These are phyloP conservation scores for Drosophila recens DNA, from an alignment of 2,888 invertebrate genomes.

Conservation along the genomic window DNA sequence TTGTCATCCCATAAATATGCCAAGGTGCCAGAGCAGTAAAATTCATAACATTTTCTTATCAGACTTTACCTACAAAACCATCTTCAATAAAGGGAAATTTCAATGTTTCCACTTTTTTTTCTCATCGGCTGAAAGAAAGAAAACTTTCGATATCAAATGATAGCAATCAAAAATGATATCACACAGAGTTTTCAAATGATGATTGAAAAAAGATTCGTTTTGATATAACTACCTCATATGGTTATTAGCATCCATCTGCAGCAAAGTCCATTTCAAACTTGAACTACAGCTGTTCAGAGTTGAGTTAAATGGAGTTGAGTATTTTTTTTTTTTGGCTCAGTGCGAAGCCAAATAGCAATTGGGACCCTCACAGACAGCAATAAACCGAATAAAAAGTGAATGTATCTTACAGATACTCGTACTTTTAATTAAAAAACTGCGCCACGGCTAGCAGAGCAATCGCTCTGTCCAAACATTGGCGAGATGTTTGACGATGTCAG, in stretches of 20 bases:
- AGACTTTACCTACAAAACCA: background rate
- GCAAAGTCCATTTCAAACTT: constrained; percentile 26
- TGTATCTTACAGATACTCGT: constrained; percentile 68
- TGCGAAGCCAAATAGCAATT: constrained; percentile 22
- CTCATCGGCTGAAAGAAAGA: background rate
- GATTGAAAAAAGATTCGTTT: constrained; percentile 17
- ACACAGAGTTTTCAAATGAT: constrained; percentile 19
- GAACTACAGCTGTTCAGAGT: constrained; percentile 22
- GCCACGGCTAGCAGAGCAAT: constrained; percentile 50
- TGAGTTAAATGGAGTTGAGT: too few species aligned
- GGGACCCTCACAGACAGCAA: constrained; percentile 28
- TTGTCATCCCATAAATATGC: background rate
- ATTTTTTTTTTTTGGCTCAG: constrained; percentile 18
- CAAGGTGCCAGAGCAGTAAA: background rate
- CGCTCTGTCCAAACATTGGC: constrained; percentile 69
- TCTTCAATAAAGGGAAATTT: background rate
- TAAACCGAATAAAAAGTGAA: constrained; percentile 66
- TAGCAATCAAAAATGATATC: constrained; percentile 27
- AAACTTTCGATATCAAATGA: constrained; percentile 13
- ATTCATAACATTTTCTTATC: background rate
- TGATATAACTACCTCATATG: constrained; percentile 24
- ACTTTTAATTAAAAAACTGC: constrained; percentile 59
- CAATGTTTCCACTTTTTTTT: background rate
- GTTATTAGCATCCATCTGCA: constrained; percentile 39
- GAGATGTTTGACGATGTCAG: constrained; percentile 68